Evolutionary conservation across 1,140 invertebrate species (phyloP).

Genomic region (Plutomurus gul): DNA sequence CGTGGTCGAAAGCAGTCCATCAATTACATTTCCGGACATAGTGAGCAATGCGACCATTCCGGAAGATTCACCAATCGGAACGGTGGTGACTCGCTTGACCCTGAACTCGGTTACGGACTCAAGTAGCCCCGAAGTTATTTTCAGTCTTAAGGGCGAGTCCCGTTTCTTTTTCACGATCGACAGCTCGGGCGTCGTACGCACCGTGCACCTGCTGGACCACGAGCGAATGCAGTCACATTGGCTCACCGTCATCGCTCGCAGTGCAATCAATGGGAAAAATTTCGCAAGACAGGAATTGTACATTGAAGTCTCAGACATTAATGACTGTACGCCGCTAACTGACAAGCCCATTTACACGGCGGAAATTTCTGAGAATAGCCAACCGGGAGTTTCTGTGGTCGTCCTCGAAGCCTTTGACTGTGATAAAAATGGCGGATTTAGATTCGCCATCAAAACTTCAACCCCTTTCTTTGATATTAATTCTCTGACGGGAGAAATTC

Average conservation of each 20-base stretch:
- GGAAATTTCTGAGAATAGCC: constrained; percentile 62
- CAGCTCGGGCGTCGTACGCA: constrained; percentile 40
- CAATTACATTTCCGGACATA: constrained; percentile 48
- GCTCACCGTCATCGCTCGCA: constrained; percentile 50
- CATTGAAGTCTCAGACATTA: constrained; percentile 63
- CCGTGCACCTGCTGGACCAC: constrained; percentile 43
- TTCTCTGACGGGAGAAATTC: constrained; percentile 85
- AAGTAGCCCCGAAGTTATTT: constrained; percentile 28
- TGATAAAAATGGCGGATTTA: constrained; percentile 58
- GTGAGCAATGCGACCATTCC: constrained; percentile 44
- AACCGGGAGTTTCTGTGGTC: constrained; percentile 60
- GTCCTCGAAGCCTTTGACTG: constrained; percentile 61
- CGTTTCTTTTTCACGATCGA: constrained; percentile 49
- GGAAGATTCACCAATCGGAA: constrained; percentile 48
- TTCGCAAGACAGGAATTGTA: constrained; percentile 58
- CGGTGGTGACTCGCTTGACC: constrained; percentile 38
- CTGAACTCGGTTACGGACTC: constrained; percentile 17
- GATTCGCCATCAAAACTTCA: constrained; percentile 62
- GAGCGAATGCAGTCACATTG: constrained; percentile 47
- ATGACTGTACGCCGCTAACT: constrained; percentile 65
- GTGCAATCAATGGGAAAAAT: constrained; percentile 27
- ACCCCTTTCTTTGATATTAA: constrained; percentile 83
- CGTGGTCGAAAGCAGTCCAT: constrained; percentile 28
- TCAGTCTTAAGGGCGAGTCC: constrained; percentile 45
- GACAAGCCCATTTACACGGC: constrained; percentile 63